Evolutionary conservation across 2,888 invertebrate species (phyloP).

Genomic region (Osedax frankpressi): DNA sequence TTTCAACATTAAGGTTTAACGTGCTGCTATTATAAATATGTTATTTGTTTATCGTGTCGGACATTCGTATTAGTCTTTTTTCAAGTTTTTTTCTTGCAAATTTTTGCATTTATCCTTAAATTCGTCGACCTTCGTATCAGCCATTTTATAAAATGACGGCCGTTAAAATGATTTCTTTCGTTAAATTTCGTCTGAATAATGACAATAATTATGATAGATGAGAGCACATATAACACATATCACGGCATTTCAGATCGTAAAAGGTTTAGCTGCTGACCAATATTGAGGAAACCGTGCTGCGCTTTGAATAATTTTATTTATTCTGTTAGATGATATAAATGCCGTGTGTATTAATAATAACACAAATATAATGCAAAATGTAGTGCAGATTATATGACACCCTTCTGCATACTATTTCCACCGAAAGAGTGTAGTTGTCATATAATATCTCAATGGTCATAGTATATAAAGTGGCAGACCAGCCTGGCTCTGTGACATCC

Average conservation of each 20-base stretch:
- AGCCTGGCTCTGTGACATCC: not conserved
- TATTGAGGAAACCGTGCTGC: not conserved
- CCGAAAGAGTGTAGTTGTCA: not conserved
- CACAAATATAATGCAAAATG: not conserved
- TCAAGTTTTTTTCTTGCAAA: too few relatives aligned
- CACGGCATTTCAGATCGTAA: too few relatives aligned
- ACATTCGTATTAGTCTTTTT: not conserved
- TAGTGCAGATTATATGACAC: not conserved
- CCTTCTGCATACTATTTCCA: not conserved
- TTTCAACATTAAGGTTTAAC: not conserved
- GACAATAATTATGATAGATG: too few relatives aligned
- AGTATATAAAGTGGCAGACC: not conserved
- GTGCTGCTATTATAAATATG: too few relatives aligned
- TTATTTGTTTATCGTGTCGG: not conserved
- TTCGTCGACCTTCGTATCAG: too few relatives aligned
- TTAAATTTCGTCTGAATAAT: too few relatives aligned
- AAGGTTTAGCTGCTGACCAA: too few relatives aligned
- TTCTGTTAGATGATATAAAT: not conserved
- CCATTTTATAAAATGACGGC: too few relatives aligned
- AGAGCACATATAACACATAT: too few relatives aligned
- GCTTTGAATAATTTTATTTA: not conserved
- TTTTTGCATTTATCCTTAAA: too few relatives aligned
- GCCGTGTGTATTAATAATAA: not conserved
- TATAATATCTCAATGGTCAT: not conserved
- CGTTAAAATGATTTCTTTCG: too few relatives aligned